Evolutionary conservation across 2,888 invertebrate species (phyloP), one percentile per base, ranked within the genome.

Genomic region (Polymixis lichenea): DNA sequence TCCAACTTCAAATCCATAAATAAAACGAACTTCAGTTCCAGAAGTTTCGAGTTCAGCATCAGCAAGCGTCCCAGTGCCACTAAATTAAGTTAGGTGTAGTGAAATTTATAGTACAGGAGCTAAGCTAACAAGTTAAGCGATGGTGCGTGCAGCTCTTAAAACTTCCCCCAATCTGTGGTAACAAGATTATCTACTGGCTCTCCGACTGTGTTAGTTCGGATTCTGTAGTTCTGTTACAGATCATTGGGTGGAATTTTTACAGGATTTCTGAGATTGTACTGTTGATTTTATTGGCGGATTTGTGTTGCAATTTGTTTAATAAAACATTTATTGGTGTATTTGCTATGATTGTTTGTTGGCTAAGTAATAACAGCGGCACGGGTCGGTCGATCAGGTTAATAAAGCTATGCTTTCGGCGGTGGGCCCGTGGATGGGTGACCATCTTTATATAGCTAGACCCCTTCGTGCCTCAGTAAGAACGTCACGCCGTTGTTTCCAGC

Each of bases 71-170:
- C 84, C 84, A 83, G 82, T 72, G 84, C 84, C 82, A 72, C 76
- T 89, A 90, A 79, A 79, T 79, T 81, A 88, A 89, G 91, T 91
- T 89, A 88, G 86, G 83, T 88, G 87, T 90, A 86, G 82, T 84
- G 87, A 88, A 90, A 91, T 91, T 91, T 91, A 91, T 91, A 88
- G 90, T 84, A 75, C 82, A 80, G 43, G 68, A 85, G 85, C 80
- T 81, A 83, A 76, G 78, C 80, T 87, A 77, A 89, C 87, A 85
- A 88, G 84, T 87, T 88, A 89, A 88, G 88, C 89, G 91, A 83
- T 82, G 80, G 77, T 82, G 80, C 84, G 86, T 86, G 74, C 74
- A 43, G 75, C 82, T 87, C 82, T 82, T 80, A 72, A 84, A 86
- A 80, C 78, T 83, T 80, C 11, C 67, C 71, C 76, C 43, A 19